Evolutionary conservation across 2,888 invertebrate genomes (phyloP).

Genomic region (Coleophora deauratella): DNA sequence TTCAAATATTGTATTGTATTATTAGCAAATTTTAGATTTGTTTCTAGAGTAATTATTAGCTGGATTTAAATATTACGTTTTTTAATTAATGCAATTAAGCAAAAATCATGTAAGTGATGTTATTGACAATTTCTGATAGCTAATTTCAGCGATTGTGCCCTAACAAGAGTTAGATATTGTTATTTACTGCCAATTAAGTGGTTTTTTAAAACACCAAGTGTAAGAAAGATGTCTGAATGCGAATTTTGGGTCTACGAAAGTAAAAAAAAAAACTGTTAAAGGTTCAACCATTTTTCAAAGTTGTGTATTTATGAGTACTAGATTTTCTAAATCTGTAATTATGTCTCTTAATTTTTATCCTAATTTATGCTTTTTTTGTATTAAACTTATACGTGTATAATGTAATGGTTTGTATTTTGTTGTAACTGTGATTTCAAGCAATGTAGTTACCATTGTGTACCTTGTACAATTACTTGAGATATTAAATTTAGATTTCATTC

Average conservation of each 20-base stretch:
- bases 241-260: conserved; percentile 3
- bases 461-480: neutral
- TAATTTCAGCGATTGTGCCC: conserved; percentile 31
- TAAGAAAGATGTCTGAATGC: conserved; percentile 37
- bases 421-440: neutral
- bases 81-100: conserved; percentile 3
- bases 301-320: too few species aligned
- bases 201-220: conserved; percentile 58
- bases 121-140: conserved; percentile 1
- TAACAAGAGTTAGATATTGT: conserved; percentile 31
- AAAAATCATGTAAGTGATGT: neutral
- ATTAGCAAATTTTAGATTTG: too few species aligned
- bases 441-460: conserved; percentile 10
- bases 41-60: too few species aligned
- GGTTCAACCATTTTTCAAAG: neutral
- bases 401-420: neutral
- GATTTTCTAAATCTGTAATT: neutral
- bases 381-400: neutral
- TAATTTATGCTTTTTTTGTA: neutral
- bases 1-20: too few species aligned
- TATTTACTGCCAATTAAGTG: conserved; percentile 64
- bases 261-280: neutral
- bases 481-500: neutral
- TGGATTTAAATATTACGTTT: conserved; percentile 30
- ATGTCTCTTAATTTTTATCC: neutral